phyloP scores from a whole-genome alignment of 2,888 invertebrate species.

The Tenthredo scrophulariae region DNA sequence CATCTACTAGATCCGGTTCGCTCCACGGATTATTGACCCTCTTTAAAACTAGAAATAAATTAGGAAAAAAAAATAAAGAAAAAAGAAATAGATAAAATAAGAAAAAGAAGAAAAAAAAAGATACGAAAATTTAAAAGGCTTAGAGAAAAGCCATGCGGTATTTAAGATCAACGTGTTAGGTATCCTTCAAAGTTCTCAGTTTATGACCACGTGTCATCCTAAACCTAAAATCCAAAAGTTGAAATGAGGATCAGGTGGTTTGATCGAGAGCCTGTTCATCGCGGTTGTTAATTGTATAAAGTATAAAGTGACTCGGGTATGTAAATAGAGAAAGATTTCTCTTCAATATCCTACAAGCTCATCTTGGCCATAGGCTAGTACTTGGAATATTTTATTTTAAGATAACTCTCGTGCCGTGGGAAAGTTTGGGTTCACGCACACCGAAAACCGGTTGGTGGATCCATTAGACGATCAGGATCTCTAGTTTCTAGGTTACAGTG shows the following conservation, averaged over 20 bases:
- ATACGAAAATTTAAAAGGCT: not conserved
- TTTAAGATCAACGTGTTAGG: not conserved
- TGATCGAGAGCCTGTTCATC: constrained; percentile 10
- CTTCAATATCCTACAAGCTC: constrained; percentile 44
- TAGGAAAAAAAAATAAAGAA: not conserved
- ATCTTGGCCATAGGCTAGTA: not conserved
- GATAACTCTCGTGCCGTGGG: constrained; percentile 49
- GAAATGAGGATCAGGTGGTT: not conserved
- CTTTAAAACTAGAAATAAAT: not conserved
- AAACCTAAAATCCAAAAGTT: constrained; percentile 3
- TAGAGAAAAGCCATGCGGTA: not conserved
- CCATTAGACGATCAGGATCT: constrained; percentile 41
- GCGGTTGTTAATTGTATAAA: constrained; percentile 13
- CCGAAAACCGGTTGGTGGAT: constrained; percentile 37
- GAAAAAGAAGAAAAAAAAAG: not conserved
- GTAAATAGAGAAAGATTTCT: constrained; percentile 47
- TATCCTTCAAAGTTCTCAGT: not conserved
- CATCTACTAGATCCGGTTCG: not conserved
- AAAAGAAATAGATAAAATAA: not conserved
- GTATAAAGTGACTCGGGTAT: constrained; percentile 37
- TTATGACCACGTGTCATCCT: not conserved
- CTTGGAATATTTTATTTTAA: constrained; percentile 41
- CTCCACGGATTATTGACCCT: not conserved
- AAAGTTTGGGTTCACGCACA: constrained; percentile 45
- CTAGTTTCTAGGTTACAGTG: constrained; percentile 25